A percentile compares a stretch with the other conserved stretches of the same genome.
Evolutionary conservation across 2,888 invertebrate species (phyloP).

Genomic region (Tipula helvola): DNA sequence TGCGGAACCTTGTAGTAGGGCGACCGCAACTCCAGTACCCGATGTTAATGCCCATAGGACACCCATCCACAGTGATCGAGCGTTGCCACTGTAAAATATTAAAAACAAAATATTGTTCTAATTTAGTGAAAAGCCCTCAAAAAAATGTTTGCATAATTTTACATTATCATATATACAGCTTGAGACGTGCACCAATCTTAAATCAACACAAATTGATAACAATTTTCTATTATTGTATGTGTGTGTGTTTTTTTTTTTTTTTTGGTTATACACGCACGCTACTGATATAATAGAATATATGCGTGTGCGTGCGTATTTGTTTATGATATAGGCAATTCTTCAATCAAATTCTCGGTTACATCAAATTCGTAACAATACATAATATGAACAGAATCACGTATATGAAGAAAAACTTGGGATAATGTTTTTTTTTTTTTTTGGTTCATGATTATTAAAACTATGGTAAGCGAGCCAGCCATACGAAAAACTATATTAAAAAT

Average conservation of each 20-base stretch:
- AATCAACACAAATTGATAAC: background rate
- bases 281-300: background rate
- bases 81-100: conserved; percentile 45
- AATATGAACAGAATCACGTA: background rate
- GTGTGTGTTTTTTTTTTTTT: background rate
- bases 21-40: conserved; percentile 70
- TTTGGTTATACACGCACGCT: background rate
- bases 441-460: background rate
- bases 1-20: conserved; percentile 72
- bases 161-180: background rate
- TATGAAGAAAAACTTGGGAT: background rate
- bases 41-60: conserved; percentile 62
- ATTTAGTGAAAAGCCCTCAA: background rate
- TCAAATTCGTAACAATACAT: background rate
- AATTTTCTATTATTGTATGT: background rate
- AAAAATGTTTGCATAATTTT: background rate
- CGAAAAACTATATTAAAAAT: too few species aligned
- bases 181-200: background rate
- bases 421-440: background rate
- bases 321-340: background rate
- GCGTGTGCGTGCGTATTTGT: background rate
- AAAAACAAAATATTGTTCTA: background rate
- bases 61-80: conserved; percentile 61
- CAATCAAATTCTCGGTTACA: background rate
- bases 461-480: background rate